Conservation (phyloP, 1,140 invertebrate genomes). For the Globodera ellingtonae region DNA sequence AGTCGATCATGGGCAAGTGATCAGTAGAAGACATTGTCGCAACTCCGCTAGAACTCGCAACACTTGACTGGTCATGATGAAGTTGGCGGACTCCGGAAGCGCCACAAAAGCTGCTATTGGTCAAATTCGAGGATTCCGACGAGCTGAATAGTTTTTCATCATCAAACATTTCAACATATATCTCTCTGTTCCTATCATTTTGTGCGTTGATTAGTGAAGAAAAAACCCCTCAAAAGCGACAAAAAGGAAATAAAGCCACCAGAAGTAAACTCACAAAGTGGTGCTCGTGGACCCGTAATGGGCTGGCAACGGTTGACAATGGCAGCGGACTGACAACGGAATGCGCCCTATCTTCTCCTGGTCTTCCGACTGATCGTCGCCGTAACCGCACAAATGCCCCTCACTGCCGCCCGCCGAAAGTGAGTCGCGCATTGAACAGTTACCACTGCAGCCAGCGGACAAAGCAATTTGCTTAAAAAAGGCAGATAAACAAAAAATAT, state of each 20-base stretch:
- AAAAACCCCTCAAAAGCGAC: background rate
- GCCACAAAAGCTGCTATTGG: constrained; percentile 20
- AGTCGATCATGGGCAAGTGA: constrained; percentile 7
- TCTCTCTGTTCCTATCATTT: background rate
- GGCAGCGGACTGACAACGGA: background rate
- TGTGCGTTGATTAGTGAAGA: background rate
- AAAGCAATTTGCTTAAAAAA: background rate
- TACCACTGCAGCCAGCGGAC: background rate
- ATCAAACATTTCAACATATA: background rate
- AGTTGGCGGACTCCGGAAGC: background rate
- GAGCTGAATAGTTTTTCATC: constrained; percentile 10
- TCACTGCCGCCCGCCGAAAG: background rate
- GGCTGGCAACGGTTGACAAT: constrained; percentile 2
- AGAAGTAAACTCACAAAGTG: constrained; percentile 16
- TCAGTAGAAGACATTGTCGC: constrained; percentile 31
- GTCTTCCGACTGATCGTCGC: constrained; percentile 12
- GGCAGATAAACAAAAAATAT: no score
- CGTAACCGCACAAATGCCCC: constrained; percentile 10
- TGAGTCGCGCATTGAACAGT: background rate
- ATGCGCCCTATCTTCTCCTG: background rate
- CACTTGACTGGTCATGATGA: constrained; percentile 24
- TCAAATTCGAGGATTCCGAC: constrained; percentile 21
- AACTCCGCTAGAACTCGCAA: constrained; percentile 18
- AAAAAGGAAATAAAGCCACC: background rate
- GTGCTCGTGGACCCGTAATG: constrained; percentile 32